Conservation (phyloP, 2,888 invertebrate genomes). For the Cantharis flavilabris region DNA sequence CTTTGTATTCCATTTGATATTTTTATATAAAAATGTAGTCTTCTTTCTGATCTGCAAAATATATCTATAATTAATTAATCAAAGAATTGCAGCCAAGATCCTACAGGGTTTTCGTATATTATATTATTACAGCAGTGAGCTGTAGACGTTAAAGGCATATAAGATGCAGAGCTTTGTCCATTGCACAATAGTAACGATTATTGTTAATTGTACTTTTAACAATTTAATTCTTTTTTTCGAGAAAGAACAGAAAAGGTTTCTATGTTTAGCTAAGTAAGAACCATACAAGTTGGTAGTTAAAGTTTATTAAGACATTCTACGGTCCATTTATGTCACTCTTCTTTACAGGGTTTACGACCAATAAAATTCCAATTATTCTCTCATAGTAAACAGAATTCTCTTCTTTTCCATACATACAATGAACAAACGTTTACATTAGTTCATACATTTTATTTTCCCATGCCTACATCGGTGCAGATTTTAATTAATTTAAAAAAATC, state of each 20-base stretch:
- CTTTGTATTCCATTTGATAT: not conserved
- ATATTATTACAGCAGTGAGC: too few relatives aligned
- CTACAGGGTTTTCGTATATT: too few relatives aligned
- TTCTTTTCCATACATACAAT: not conserved
- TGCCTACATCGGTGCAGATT: too few relatives aligned
- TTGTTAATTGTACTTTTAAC: not conserved
- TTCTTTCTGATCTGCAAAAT: too few relatives aligned
- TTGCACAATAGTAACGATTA: not conserved
- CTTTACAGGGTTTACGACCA: not conserved
- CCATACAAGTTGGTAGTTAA: not conserved
- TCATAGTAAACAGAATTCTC: not conserved
- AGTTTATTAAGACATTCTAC: not conserved
- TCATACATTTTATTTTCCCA: not conserved
- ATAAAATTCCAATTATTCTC: not conserved
- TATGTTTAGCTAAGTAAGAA: not conserved
- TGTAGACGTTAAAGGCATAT: too few relatives aligned
- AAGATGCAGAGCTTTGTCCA: not conserved
- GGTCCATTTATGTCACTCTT: not conserved
- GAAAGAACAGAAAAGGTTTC: not conserved
- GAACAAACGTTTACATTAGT: not conserved
- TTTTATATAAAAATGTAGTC: not conserved
- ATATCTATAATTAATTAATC: too few relatives aligned
- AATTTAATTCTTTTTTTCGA: not conserved
- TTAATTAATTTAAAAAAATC: too few relatives aligned
- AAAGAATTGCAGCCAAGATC: too few relatives aligned